Evolutionary conservation across 2,888 invertebrate species (phyloP), one percentile per base, ranked within the genome.

Genomic region (Trypoxylon attenuatum): DNA sequence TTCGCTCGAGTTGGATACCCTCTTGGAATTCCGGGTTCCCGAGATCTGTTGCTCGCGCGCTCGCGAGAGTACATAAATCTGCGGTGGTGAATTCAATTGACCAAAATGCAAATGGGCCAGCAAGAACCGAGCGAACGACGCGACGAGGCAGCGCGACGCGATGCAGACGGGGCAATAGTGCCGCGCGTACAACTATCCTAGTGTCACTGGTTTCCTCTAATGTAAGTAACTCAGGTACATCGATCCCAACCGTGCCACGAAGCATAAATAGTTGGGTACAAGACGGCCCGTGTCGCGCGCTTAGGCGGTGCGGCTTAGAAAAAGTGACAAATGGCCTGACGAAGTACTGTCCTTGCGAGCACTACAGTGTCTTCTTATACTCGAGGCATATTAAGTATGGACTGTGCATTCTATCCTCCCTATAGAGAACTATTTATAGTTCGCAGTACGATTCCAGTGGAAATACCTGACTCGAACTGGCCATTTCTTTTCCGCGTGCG

Each of bases 301-400:
- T 56, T 50, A 52, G 68, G 68, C 47, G 52, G 43, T 22, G 45
- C 5, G 68, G 56, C 50, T 56, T 51, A 60, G 55, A 65, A 65
- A 65, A 68, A 65, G 56, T 68, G 66, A 68, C 66, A 68, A 66
- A 68, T 68, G 66, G 55, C 56, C 53, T 33, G 68, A 53, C 59
- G 60, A 65, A 65, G 66, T 59, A 39, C 67, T 43, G 67, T 66
- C 65, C 66, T 68, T 66, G 68, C 60, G 39, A 45, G 27, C 58
- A 39, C 60, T 60, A 49, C 56, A 59, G 66, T 66, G n/a, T 33
- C 60, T 68, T 53, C 55, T 56, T 49, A 19, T 43, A 33, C 55
- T 51, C 33, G 2, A 27, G 41, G 59, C 65, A 67, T 67, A 67
- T 67, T 67, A 67, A 67, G 67, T 65, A 59, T 57, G 67, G 58